Base-by-base conservation (phyloP, 2,113 vertebrate species). In the Chaenocephalus aceratus region DNA sequence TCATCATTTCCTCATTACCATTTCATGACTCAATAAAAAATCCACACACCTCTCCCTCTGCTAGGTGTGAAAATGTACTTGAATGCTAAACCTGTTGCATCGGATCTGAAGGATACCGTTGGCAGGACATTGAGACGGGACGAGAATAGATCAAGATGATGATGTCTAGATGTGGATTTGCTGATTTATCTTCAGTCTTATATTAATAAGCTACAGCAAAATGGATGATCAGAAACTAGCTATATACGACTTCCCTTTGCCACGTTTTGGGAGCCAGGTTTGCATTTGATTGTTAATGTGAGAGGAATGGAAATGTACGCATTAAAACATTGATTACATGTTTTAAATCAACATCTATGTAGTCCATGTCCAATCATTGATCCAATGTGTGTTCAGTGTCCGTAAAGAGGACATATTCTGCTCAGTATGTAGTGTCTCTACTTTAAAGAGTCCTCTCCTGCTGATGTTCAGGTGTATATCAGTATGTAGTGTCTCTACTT, bases 201-300 rank as follows among this genome's bases (percentile, higher is more conserved):
- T 75, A 69, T 84, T 60, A 87, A 92, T 86, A 67, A 82, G 66
- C 60, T 56, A 71, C 66, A 69, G 60, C 48, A 75, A 82, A 9
- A 14, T 44, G 30, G 45, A 12, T 79, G 49, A 80, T 84, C 66
- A 87, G 75, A 88, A 70, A 72, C 41, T 34, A 61, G 57, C 26
- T n/a, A n/a, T n/a, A n/a, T n/a, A n/a, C n/a, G n/a, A n/a, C n/a
- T 79, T 75, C 66, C 36, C 45, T 72, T 44, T 63, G 75, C 70
- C 61, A 58, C 18, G 61, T 49, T 56, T 53, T 53, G 45, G 54
- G 75, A 58, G 75, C 36, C 13, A 49, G 51, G 63, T 72, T 36
- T 77, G 53, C 58, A 60, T 68, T 45, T 75, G 49, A 65, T 45
- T 21, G 49, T 6, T 41, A 12, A 34, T 59, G 13, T 36, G 0